These are phyloP conservation scores for Eupeodes corollae DNA, from an alignment of 1,140 invertebrate species.

Conservation along the genomic window DNA sequence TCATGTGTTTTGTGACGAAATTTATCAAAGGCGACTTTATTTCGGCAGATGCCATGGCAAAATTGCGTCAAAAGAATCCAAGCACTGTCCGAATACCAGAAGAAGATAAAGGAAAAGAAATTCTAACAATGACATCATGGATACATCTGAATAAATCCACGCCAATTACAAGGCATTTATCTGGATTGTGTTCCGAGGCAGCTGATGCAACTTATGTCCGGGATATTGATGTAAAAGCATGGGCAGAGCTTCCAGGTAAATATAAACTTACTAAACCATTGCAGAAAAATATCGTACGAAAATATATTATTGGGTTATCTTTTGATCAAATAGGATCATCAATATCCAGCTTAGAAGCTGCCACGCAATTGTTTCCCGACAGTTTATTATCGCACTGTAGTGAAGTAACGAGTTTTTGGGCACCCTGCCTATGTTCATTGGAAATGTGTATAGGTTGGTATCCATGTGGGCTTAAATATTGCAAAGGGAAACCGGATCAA, in stretches of 20 bases:
- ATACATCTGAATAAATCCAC: constrained; percentile 53
- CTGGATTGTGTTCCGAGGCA: constrained; percentile 62
- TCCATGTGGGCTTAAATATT: constrained; percentile 89
- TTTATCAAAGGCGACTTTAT: constrained; percentile 88
- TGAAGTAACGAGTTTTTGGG: constrained; percentile 51
- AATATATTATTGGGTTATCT: constrained; percentile 1
- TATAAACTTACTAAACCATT: background rate
- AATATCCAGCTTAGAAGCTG: constrained; percentile 42
- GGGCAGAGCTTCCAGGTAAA: constrained; percentile 63
- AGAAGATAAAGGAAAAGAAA: constrained; percentile 71
- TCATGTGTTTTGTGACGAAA: constrained; percentile 83
- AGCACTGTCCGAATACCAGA: constrained; percentile 73
- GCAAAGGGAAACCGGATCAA: constrained; percentile 52
- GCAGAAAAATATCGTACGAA: background rate
- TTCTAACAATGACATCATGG: constrained; percentile 71
- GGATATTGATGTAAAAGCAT: constrained; percentile 63
- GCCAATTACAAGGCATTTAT: constrained; percentile 63
- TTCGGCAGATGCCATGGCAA: constrained; percentile 92
- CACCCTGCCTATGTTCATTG: constrained; percentile 64
- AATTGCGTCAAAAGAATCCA: constrained; percentile 85
- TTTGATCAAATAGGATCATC: constrained; percentile 43
- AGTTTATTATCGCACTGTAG: constrained; percentile 42
- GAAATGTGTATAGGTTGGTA: constrained; percentile 83
- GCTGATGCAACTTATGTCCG: constrained; percentile 65
- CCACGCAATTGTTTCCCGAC: constrained; percentile 46